Percentiles rank a stretch among this genome's conserved stretches.
phyloP scores from a whole-genome alignment of 2,888 invertebrate genomes.

The Thymelicus acteon region DNA sequence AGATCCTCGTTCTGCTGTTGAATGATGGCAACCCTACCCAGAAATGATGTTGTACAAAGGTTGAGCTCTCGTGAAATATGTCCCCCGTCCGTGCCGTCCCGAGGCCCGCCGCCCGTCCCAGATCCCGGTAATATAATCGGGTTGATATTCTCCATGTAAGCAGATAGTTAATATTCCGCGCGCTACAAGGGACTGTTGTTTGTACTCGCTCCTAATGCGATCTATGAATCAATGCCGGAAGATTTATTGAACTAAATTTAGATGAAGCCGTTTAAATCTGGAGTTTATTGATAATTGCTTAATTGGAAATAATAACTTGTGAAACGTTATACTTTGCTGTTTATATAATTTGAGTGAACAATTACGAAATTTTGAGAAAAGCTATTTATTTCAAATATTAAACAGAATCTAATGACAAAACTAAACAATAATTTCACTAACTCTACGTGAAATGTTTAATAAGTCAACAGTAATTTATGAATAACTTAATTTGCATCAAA shows the following conservation, averaged over 20 bases:
- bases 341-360: background rate
- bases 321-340: background rate
- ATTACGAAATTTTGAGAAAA: no score
- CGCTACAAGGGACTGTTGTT: conserved; percentile 29
- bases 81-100: background rate
- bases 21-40: conserved; percentile 29
- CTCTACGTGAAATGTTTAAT: no score
- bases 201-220: conserved; percentile 9
- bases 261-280: background rate
- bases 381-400: no score
- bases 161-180: conserved; percentile 35
- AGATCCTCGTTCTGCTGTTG: conserved; percentile 2
- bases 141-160: conserved; percentile 28
- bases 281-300: background rate
- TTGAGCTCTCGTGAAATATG: conserved; percentile 32
- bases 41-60: conserved; percentile 27
- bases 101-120: conserved; percentile 4
- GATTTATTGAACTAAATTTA: conserved; percentile 12
- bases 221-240: conserved; percentile 28
- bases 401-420: no score
- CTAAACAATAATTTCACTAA: no score
- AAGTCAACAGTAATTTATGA: no score
- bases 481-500: no score
- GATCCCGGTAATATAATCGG: conserved; percentile 23
- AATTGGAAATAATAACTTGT: background rate